phyloP scores from a whole-genome alignment of 2,888 invertebrate genomes.

The Chouioia cunea region DNA sequence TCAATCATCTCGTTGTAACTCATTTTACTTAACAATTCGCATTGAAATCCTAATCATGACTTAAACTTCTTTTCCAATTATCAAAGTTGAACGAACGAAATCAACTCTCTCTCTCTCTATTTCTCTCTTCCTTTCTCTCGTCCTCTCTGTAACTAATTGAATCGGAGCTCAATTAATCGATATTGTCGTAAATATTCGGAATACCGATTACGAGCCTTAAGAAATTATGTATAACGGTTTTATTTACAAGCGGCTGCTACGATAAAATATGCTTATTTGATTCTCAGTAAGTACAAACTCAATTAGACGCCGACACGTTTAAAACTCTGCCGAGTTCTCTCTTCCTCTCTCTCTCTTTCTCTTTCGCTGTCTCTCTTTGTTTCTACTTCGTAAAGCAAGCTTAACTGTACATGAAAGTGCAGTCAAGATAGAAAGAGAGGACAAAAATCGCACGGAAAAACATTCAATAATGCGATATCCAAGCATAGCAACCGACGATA shows the following conservation, averaged over 20 bases:
- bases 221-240: slow-evolving; percentile 9
- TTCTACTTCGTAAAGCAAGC: neutral
- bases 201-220: slow-evolving; percentile 54
- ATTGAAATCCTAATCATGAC: slow-evolving; percentile 5
- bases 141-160: slow-evolving; percentile 61
- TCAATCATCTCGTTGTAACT: slow-evolving; percentile 23
- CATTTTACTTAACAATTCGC: neutral
- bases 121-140: slow-evolving; percentile 47
- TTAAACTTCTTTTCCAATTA: slow-evolving; percentile 52
- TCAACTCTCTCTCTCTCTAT: slow-evolving; percentile 51
- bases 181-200: slow-evolving; percentile 61
- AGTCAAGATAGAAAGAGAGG: neutral
- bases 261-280: slow-evolving; percentile 40
- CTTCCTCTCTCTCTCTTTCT: neutral
- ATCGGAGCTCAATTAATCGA: slow-evolving; percentile 63
- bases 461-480: neutral
- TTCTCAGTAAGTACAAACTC: slow-evolving; percentile 38
- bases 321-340: neutral
- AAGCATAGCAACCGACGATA: neutral
- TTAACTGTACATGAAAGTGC: neutral
- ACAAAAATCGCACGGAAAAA: no score
- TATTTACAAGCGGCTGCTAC: slow-evolving; percentile 36
- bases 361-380: no score
- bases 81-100: slow-evolving; percentile 56
- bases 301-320: slow-evolving; percentile 24